Evolutionary conservation across 64 coral and sea anemone genomes (phyloP), one percentile per base, ranked within the genome.

Genomic region (Montipora cactus): DNA sequence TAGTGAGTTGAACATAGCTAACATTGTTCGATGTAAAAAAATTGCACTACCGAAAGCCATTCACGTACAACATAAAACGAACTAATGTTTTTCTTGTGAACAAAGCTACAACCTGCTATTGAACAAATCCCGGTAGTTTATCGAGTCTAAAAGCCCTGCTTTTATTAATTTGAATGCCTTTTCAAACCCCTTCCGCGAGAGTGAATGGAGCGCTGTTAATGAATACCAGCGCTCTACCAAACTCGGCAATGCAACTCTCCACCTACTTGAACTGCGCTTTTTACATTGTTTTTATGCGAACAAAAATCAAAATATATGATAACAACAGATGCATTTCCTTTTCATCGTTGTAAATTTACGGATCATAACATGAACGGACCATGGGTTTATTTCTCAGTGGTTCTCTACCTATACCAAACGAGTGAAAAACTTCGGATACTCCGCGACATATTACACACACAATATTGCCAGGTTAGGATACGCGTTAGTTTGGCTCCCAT

Each of bases 21-120:
- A 51, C 82, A 50, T 71, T 86, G 66, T 86, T 70, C 64, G 66
- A 45, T 50, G 46, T 49, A 86, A 12, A 64, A 86, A 86, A 70
- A 86, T 49, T 71, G 67, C 44, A 47, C 82, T 64, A 71, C 82
- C 82, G 82, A 64, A 86, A 86, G 62, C 45, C 47, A 47, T 86
- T 15, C 62, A 70, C 37, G 49, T 71, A 71, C 7, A 86, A 44
- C 82, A 71, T 86, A 86, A 86, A 86, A 86, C 82, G 82, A 86
- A 47, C 25, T 71, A 84, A 86, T 86, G 62, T 71, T 86, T 49
- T 22, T 69, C 62, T 86, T 13, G 49, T 86, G 82, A 86, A 86
- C 71, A 86, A 86, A 67, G 68, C 44, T 86, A 67, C 37, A 71
- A 46, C 44, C 3, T 70, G 59, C 46, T 47, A 48, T 71, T 86